phyloP scores from a whole-genome alignment of 2,113 vertebrate genomes.

The Monarcha castaneiventris region DNA sequence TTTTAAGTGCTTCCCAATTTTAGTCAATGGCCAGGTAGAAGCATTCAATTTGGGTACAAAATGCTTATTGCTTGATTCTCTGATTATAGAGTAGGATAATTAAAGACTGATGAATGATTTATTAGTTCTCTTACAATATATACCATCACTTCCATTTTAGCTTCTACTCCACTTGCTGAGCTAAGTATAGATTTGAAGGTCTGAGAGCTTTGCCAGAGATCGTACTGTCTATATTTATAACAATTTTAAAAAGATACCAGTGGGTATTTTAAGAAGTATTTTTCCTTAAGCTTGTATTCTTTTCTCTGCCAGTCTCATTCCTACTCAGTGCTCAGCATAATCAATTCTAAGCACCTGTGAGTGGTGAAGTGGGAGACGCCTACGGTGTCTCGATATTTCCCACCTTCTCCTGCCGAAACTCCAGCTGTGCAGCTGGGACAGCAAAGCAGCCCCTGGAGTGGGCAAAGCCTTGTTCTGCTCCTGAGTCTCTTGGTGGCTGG shows the following conservation, averaged over 20 bases:
- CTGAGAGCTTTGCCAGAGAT: neutral
- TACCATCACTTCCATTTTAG: neutral
- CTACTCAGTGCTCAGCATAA: neutral
- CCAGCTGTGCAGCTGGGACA: neutral
- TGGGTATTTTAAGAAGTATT: neutral
- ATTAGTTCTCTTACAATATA: constrained; percentile 50
- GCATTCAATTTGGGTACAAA: constrained; percentile 34
- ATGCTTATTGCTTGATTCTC: constrained; percentile 49
- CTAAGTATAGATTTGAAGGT: constrained; percentile 21
- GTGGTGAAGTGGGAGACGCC: neutral
- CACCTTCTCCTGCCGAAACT: neutral
- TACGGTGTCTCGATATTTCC: rapidly evolving
- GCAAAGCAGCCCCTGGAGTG: neutral
- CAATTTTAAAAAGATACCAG: neutral
- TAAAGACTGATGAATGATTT: constrained; percentile 63
- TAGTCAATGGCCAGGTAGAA: constrained; percentile 61
- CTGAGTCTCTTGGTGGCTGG: neutral
- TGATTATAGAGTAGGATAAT: constrained; percentile 53
- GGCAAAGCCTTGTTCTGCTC: neutral
- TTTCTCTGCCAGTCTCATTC: neutral
- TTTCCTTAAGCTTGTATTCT: constrained; percentile 25
- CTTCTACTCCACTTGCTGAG: constrained; percentile 7
- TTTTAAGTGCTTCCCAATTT: constrained; percentile 50
- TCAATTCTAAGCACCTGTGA: neutral
- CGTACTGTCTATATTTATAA: constrained; percentile 19